Conservation (phyloP, 2,113 vertebrate genomes). For the Carollia perspicillata region DNA sequence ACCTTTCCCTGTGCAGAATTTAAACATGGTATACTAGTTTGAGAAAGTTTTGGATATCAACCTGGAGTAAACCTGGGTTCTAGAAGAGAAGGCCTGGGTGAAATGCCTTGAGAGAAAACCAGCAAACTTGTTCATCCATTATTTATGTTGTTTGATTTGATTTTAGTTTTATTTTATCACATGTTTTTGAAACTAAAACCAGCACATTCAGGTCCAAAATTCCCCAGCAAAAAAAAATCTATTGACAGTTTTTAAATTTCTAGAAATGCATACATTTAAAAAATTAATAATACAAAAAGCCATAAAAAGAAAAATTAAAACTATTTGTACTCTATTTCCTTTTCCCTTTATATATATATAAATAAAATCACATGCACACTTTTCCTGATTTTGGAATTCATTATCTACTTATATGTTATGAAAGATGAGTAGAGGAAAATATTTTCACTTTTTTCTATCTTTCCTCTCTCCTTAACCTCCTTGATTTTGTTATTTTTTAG, state of each 20-base stretch:
- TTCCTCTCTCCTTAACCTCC: background rate
- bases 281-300: background rate
- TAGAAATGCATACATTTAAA: background rate
- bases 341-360: no score
- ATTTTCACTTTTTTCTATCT: background rate
- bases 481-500: background rate
- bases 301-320: background rate
- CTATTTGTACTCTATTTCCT: background rate
- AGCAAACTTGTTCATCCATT: background rate
- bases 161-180: background rate
- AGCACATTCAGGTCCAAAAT: background rate
- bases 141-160: background rate
- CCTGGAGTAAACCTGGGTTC: background rate
- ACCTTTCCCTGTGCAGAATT: background rate
- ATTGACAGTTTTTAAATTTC: background rate
- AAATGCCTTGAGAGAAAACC: background rate
- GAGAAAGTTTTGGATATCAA: background rate
- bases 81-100: background rate
- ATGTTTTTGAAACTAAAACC: background rate
- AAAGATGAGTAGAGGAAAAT: background rate
- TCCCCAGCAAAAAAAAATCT: background rate
- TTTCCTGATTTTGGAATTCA: background rate
- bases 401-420: background rate
- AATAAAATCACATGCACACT: background rate
- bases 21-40: background rate